Percentiles rank a stretch among this genome's conserved stretches.
phyloP scores from a whole-genome alignment of 1,140 invertebrate species.

The Pteromalus puparum region DNA sequence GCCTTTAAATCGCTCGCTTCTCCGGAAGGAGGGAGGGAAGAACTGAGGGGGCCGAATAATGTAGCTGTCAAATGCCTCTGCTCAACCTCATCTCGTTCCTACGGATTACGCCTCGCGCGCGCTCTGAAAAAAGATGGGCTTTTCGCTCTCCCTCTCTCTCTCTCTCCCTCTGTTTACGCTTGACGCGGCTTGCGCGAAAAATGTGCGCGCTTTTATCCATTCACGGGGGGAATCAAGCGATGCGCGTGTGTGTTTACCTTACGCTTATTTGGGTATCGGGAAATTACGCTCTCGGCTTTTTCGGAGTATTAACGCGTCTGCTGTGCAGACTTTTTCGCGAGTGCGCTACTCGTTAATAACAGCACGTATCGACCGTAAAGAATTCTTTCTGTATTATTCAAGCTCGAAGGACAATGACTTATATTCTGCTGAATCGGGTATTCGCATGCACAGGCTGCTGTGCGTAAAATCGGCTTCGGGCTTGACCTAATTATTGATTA shows the following conservation, averaged over 20 bases:
- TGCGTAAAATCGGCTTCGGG: neutral
- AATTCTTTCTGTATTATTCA: neutral
- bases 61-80: constrained; percentile 29
- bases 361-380: neutral
- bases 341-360: neutral
- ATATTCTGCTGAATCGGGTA: neutral
- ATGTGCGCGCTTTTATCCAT: neutral
- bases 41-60: constrained; percentile 1
- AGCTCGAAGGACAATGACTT: neutral
- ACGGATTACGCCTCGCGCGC: neutral
- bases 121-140: neutral
- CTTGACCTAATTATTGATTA: constrained; percentile 21
- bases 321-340: too few relatives aligned
- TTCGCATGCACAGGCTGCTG: neutral
- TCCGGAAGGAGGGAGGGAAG: neutral
- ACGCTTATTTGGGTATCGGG: neutral
- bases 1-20: constrained; percentile 8
- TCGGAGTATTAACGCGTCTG: too few relatives aligned
- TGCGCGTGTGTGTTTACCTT: neutral
- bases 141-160: neutral
- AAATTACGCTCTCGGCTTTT: too few relatives aligned
- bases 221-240: neutral
- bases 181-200: neutral
- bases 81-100: neutral
- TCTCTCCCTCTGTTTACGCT: too few relatives aligned